These are phyloP conservation scores for Python bivittatus DNA, from an alignment of 2,113 vertebrate genomes.

Conservation along the genomic window DNA sequence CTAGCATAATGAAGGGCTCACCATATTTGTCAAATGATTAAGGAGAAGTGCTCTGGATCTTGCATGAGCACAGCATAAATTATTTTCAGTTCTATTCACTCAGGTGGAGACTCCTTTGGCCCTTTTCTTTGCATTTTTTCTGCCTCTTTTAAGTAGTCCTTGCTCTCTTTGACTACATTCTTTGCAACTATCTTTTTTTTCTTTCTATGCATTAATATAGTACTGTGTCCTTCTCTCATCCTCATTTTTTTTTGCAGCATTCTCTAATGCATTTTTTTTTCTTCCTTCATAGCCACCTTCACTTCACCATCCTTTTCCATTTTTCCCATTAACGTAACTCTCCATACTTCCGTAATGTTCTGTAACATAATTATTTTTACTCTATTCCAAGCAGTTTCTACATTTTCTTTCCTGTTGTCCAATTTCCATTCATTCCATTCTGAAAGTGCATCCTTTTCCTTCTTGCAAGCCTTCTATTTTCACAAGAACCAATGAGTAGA, in stretches of 20 bases:
- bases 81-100: not conserved
- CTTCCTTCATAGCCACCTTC: not conserved
- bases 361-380: not conserved
- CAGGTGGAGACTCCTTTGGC: not conserved
- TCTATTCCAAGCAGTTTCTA: not conserved
- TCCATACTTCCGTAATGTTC: not conserved
- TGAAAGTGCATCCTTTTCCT: not conserved
- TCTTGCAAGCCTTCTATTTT: not conserved
- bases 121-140: not conserved
- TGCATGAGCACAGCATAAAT: not conserved
- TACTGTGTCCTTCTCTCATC: not conserved
- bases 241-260: not conserved
- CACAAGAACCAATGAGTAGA: not conserved
- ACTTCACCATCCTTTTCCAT: not conserved
- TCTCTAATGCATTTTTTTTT: not conserved
- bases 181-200: not conserved
- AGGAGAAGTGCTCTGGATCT: not conserved
- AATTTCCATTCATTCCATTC: not conserved
- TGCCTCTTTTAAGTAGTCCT: not conserved
- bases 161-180: not conserved
- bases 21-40: not conserved
- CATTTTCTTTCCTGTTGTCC: not conserved
- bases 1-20: not conserved
- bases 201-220: not conserved
- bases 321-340: not conserved